Base-by-base conservation (phyloP, 92 coral and sea anemone species). In the Zoanthus solanderi region DNA sequence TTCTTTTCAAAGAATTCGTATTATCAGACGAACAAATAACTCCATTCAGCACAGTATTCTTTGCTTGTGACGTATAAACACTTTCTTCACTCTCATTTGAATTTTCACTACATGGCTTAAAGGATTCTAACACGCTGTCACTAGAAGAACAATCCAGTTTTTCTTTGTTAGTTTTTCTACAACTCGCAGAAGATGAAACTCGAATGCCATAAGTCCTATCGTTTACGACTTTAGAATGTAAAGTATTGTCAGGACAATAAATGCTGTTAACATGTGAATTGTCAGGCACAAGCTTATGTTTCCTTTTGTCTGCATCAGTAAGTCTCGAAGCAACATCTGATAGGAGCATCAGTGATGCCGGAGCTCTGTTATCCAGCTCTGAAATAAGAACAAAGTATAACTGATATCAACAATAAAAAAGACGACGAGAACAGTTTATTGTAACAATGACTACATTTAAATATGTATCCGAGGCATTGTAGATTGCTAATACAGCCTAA, bases 291-390 rank as follows among this genome's bases (percentile, higher is more conserved):
- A 46, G 4, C 30, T 18, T 73, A 34, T 46, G 13, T 46, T 14
- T 71, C 30, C n/a, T 9, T 7, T 66, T n/a, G 4, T 53, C 76
- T 0, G 85, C 23, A 42, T 66, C 47, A 48, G 65, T 81, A 18
- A 81, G 85, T 65, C 44, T 46, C 47, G 29, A 65, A 48, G 85
- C 85, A 18, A 81, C 46, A 47, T 81, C 85, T 11, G 85, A 81
- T 6, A 81, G 75, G 13, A 81, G 48, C 85, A 81, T 81, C 75
- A 81, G 46, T 6, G 75, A 71, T 12, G 85, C 66, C 31, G 85
- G 23, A n/a, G 13, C 57, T 23, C 45, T 47, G 46, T 44, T 66
- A 46, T 42, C 28, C 28, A 63, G 42, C 29, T 81, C 85, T 81
- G 63, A 17, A 65, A 81, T 12, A 9, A 66, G 23, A 50, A 11